Evolutionary conservation across 1,140 invertebrate genomes (phyloP), one percentile per base, ranked within the genome.

Genomic region (Eubasilissa regina): DNA sequence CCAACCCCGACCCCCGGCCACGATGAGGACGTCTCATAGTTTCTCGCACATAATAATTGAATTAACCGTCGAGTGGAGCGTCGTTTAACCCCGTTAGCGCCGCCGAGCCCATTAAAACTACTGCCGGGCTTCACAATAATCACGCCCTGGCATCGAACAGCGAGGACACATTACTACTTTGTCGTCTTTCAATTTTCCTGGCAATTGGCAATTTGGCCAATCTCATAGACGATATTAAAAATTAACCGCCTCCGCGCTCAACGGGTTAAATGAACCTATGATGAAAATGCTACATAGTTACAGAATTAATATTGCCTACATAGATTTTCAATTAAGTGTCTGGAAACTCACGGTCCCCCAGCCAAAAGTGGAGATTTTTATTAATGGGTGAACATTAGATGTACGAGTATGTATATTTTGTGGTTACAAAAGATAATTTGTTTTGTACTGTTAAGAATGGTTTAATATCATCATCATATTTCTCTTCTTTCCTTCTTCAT

Each of bases 41-140:
- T 64, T 55, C 60, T 45, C 43, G 77, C 53, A 80, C 73, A 68
- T 66, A 60, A 80, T 80, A 80, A 80, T 80, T 80, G 78, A 72
- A 80, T 80, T 80, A 80, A 53, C 73, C 43, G 7, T 35, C 25
- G 35, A 80, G 78, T 80, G 62, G 64, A 79, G 55, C 60, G 70
- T 21, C 45, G 78, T 60, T 75, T 79, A 79, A 79, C 43, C 72
- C 60, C 66, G 60, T 80, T 80, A 80, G 25, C 45, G 47, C 55
- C 35, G 19, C 17, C 25, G 76, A 47, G 12, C 64, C 76, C 77
- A 72, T 74, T 62, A 79, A 79, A 80, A 75, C 75, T 51, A 55
- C 45, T 72, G 58, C 76, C 73, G 72, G 56, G 58, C 64, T 15
- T 79, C 70, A 79, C 21, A 35, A 35, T 35, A 35, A 35, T 35